Evolutionary conservation across 2,113 vertebrate genomes (phyloP).

Genomic region (Struthio camelus): DNA sequence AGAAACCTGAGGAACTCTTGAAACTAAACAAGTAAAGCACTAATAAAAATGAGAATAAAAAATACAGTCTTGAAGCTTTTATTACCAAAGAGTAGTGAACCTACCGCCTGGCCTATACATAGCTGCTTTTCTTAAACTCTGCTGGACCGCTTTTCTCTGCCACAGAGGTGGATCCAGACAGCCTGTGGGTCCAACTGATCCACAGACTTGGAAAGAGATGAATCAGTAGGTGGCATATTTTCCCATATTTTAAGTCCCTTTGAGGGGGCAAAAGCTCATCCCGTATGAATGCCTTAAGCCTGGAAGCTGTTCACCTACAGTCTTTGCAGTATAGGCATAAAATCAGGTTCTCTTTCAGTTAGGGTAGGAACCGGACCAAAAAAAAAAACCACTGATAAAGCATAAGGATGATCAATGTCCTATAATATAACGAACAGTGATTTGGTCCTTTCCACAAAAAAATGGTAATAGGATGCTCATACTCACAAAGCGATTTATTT

Average conservation of each 20-base stretch:
- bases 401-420: neutral
- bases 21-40: neutral
- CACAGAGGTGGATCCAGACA: neutral
- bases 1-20: neutral
- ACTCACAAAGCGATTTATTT: neutral
- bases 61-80: neutral
- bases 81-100: neutral
- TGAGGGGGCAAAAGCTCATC: neutral
- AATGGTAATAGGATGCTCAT: neutral
- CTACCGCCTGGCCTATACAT: neutral
- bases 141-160: neutral
- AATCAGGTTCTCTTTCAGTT: neutral
- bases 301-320: neutral
- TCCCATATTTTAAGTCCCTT: neutral
- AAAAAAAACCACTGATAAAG: neutral
- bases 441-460: neutral
- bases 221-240: neutral
- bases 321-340: neutral
- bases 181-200: neutral
- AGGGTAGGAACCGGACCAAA: neutral
- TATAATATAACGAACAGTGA: neutral
- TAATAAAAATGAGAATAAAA: too few relatives aligned
- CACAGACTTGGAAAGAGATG: neutral
- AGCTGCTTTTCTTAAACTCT: neutral
- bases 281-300: neutral